phyloP scores from a whole-genome alignment of 1,140 invertebrate species.

The Papilio helenus region DNA sequence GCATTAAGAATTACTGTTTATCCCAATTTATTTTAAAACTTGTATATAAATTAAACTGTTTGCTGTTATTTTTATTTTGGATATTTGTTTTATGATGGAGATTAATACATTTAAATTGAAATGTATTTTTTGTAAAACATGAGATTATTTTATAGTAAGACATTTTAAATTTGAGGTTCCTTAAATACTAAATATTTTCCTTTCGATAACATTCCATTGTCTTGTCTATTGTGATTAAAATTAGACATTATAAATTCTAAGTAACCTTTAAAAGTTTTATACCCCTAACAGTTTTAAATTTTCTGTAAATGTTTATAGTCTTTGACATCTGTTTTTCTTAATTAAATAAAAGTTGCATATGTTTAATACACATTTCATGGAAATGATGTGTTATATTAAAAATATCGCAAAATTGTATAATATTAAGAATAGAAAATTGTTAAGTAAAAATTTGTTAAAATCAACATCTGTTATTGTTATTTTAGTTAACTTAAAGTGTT shows the following conservation, averaged over 20 bases:
- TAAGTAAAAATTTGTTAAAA: background rate
- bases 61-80: too few relatives aligned
- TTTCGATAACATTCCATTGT: too few relatives aligned
- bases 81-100: too few relatives aligned
- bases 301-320: background rate
- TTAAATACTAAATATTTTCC: too few relatives aligned
- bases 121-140: background rate
- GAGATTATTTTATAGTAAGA: too few relatives aligned
- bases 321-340: background rate
- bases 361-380: background rate
- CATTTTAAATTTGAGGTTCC: too few relatives aligned
- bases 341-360: background rate
- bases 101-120: background rate
- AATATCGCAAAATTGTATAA: background rate
- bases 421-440: background rate
- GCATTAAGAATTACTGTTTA: background rate
- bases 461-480: background rate
- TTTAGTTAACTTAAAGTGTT: background rate
- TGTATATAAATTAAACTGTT: background rate
- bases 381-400: background rate
- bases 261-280: too few relatives aligned
- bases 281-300: too few relatives aligned
- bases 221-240: too few relatives aligned
- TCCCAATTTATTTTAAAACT: background rate
- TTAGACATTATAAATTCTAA: too few relatives aligned